Conservation (phyloP, 2,797 vertebrate species). For the Scarus forsteni region DNA sequence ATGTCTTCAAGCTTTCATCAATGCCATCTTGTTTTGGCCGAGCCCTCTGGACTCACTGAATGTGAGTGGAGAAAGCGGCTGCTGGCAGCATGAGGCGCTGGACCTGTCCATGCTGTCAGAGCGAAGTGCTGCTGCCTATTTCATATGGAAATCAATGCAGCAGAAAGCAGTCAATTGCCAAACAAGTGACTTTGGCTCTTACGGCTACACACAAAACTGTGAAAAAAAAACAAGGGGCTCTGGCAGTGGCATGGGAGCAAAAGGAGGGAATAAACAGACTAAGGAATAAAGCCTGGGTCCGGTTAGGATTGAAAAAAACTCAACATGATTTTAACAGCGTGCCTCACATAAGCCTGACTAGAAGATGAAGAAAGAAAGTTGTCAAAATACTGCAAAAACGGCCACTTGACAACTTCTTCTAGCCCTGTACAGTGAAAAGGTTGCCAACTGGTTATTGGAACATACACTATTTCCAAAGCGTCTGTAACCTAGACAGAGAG, state of each 20-base stretch:
- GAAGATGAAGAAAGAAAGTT: constrained; percentile 51
- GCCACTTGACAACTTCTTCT: constrained; percentile 42
- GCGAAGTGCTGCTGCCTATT: constrained; percentile 82
- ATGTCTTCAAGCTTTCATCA: constrained; percentile 77
- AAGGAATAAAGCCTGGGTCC: constrained; percentile 64
- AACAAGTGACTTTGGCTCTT: constrained; percentile 89
- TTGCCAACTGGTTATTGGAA: constrained; percentile 31
- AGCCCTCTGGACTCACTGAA: constrained; percentile 67
- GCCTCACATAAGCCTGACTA: constrained; percentile 31
- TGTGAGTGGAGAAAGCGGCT: constrained; percentile 71
- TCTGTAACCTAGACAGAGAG: constrained; percentile 57
- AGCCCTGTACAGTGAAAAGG: constrained; percentile 30
- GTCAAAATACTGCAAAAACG: constrained; percentile 38
- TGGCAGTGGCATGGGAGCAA: constrained; percentile 58
- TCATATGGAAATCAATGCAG: constrained; percentile 89
- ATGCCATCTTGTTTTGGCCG: constrained; percentile 79
- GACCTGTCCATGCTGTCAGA: constrained; percentile 79
- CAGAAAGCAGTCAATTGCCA: constrained; percentile 88
- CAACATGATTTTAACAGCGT: constrained; percentile 39
- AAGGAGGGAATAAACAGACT: constrained; percentile 64
- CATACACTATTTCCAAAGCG: constrained; percentile 45
- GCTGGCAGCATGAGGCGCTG: constrained; percentile 78
- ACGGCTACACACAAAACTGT: constrained; percentile 73
- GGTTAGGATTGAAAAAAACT: constrained; percentile 42
- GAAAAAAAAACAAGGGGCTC: constrained; percentile 61